Conservation (phyloP, 2,888 invertebrate genomes). For the Dione vanillae region DNA sequence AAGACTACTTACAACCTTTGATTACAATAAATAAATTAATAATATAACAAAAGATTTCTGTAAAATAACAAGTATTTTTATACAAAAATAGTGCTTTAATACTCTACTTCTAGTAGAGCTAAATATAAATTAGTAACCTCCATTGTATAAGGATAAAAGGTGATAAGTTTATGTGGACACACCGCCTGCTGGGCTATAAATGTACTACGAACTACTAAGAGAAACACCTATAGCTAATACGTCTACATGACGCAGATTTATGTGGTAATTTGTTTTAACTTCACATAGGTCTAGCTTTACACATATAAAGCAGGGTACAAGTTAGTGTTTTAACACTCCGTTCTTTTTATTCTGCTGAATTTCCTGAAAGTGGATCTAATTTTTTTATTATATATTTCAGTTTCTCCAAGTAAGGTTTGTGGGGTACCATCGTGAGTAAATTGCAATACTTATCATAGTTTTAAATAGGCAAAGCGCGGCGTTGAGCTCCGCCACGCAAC, state of each 20-base stretch:
- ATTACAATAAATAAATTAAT: too few species aligned
- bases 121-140: conserved; percentile 1
- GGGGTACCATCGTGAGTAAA: too few species aligned
- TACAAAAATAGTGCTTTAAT: neutral
- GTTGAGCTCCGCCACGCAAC: too few species aligned
- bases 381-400: too few species aligned
- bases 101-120: neutral
- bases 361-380: neutral
- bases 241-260: neutral
- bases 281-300: neutral
- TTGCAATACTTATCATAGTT: too few species aligned
- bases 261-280: neutral
- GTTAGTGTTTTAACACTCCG: neutral
- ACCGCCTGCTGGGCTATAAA: conserved; percentile 16
- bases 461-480: too few species aligned
- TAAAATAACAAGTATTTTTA: too few species aligned
- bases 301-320: neutral
- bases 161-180: neutral
- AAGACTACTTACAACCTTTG: too few species aligned
- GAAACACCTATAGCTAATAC: neutral
- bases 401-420: too few species aligned
- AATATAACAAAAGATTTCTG: too few species aligned
- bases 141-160: neutral
- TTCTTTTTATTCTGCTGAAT: neutral
- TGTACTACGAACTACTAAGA: neutral